phyloP scores from a whole-genome alignment of 2,113 vertebrate genomes.

The Suricata suricatta region DNA sequence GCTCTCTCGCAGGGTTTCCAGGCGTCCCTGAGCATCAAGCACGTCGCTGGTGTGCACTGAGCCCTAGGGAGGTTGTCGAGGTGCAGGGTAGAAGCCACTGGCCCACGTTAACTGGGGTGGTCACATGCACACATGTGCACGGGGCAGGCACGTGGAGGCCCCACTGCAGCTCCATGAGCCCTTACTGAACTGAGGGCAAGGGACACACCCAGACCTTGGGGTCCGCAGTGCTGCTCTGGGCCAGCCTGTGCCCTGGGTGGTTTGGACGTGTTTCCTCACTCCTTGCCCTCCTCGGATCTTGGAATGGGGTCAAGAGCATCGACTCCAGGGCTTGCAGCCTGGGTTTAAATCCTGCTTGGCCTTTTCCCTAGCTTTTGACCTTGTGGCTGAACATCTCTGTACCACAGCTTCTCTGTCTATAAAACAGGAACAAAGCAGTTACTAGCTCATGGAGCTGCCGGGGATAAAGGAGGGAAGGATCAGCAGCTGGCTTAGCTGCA shows the following conservation, averaged over 20 bases:
- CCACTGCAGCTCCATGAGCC: not conserved
- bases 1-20: not conserved
- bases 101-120: no score
- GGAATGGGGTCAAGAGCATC: not conserved
- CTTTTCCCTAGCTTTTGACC: not conserved
- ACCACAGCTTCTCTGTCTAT: not conserved
- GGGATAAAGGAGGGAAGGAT: not conserved
- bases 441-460: fast-evolving
- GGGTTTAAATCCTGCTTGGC: not conserved
- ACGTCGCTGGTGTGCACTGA: not conserved
- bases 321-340: not conserved
- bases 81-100: not conserved
- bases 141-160: not conserved
- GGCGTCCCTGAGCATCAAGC: not conserved
- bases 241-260: fast-evolving
- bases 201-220: not conserved
- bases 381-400: not conserved
- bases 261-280: not conserved
- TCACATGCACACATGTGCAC: fast-evolving
- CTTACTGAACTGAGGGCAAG: not conserved
- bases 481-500: not conserved
- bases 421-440: not conserved
- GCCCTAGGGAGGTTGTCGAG: not conserved
- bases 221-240: fast-evolving
- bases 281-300: not conserved